Percentiles rank a stretch among this genome's conserved stretches.
phyloP scores from a whole-genome alignment of 2,113 vertebrate species.

The Corythaixoides concolor region DNA sequence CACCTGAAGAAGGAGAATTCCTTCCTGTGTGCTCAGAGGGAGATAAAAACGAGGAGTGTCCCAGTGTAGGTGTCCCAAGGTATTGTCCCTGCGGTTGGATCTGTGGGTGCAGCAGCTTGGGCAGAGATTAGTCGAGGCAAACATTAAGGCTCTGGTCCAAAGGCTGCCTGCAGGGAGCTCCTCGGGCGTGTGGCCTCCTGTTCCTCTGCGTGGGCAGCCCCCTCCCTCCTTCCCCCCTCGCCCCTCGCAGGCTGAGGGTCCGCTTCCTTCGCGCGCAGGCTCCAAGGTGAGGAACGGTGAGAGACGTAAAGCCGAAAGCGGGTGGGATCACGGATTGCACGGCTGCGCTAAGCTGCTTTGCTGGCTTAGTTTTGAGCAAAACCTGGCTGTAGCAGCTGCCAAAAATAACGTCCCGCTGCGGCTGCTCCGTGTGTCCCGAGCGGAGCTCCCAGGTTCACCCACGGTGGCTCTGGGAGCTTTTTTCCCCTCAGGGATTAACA shows the following conservation, averaged over 20 bases:
- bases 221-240: background rate
- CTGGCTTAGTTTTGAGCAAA: slow-evolving; percentile 7
- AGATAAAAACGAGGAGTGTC: background rate
- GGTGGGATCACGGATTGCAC: background rate
- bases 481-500: background rate
- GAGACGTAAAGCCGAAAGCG: background rate
- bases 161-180: background rate
- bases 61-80: background rate
- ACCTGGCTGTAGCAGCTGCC: slow-evolving; percentile 2
- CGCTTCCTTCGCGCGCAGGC: background rate
- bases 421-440: rapidly evolving
- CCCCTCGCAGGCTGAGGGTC: background rate
- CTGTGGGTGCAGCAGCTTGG: background rate
- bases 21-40: background rate
- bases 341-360: slow-evolving; percentile 1
- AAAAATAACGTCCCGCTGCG: background rate
- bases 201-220: rapidly evolving
- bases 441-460: background rate
- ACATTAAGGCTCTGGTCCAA: background rate
- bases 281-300: background rate
- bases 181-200: background rate
- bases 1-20: background rate
- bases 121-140: background rate
- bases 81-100: background rate
- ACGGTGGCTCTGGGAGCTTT: background rate